Base-by-base conservation (phyloP, 2,113 vertebrate genomes). In the Vanacampus margaritifer region DNA sequence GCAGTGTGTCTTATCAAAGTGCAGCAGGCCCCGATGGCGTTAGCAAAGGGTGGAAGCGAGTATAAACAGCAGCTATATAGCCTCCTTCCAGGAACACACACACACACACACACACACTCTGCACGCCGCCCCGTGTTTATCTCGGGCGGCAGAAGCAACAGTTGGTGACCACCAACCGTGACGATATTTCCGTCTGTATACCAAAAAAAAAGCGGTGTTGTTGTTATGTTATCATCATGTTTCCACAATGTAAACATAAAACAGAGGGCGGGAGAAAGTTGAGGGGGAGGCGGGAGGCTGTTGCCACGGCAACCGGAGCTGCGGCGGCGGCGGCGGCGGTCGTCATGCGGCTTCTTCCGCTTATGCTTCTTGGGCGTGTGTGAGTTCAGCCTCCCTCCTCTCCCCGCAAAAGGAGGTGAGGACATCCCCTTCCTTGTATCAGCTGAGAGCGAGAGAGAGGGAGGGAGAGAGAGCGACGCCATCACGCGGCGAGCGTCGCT, bases 401-500 rank as follows among this genome's bases (percentile, higher is more conserved):
- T 86, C 80, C 75, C 88, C 78, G 82, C 82, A 80, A 32, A 32
- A 32, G 84, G 82, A 85, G 82, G 82, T 39, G 84, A 89, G 89
- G 89, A 89, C 87, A 86, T 87, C 88, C 88, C 86, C 83, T 71
- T 6, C 16, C 80, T 28, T 16, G 53, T 17, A 56, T 80, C 82
- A 78, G 81, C 83, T 83, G 72, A 71, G 75, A 51, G 41, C 66
- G 51, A 64, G 56, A 68, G 62, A 78, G 62, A 61, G 50, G 72
- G 59, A 73, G 57, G 69, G 58, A 78, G 63, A 66, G 64, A 73
- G 48, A 63, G 64, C 64, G 59, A 84, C 75, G 84, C 87, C 87
- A 89, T 79, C 88, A 89, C 86, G 83, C 88, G 86, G 81, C 84
- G 88, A 88, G 86, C 66, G 79, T 82, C 87, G 89, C 87, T 79